These are phyloP conservation scores for Enteromius anoplus DNA, from an alignment of 2,797 vertebrate genomes.

Conservation along the genomic window DNA sequence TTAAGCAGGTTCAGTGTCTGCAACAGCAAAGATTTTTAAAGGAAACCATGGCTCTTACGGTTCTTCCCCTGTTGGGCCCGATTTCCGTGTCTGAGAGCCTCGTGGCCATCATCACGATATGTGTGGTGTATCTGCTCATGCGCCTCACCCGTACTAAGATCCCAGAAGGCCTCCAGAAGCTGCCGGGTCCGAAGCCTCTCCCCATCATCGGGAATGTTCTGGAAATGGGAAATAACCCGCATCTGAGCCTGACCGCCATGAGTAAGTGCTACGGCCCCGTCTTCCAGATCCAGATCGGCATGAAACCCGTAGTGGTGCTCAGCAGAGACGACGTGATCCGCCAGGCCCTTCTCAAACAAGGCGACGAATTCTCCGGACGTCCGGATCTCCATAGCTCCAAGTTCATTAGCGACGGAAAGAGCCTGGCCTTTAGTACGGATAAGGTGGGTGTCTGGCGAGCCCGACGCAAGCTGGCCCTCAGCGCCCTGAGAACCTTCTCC, in stretches of 20 bases:
- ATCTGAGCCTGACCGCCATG: slow-evolving; percentile 82
- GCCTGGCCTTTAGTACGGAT: slow-evolving; percentile 84
- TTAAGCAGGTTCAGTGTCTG: neutral
- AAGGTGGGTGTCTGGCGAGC: slow-evolving; percentile 82
- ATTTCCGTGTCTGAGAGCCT: slow-evolving; percentile 79
- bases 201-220: slow-evolving; percentile 87
- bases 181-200: slow-evolving; percentile 83
- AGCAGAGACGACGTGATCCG: slow-evolving; percentile 80
- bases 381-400: slow-evolving; percentile 82
- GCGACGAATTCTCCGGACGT: slow-evolving; percentile 86
- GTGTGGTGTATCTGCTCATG: slow-evolving; percentile 76
- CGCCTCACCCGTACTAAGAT: slow-evolving; percentile 65
- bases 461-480: slow-evolving; percentile 84
- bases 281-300: slow-evolving; percentile 86
- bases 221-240: slow-evolving; percentile 78
- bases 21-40: slow-evolving; percentile 13
- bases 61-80: slow-evolving; percentile 71
- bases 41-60: slow-evolving; percentile 72
- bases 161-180: slow-evolving; percentile 79
- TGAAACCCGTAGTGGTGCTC: slow-evolving; percentile 86
- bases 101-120: slow-evolving; percentile 70
- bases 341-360: slow-evolving; percentile 88
- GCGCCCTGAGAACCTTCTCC: slow-evolving; percentile 85
- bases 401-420: slow-evolving; percentile 74
- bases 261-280: slow-evolving; percentile 82